These are phyloP conservation scores for Strigamia maritima DNA, from an alignment of 2,888 invertebrate genomes.

Conservation along the genomic window DNA sequence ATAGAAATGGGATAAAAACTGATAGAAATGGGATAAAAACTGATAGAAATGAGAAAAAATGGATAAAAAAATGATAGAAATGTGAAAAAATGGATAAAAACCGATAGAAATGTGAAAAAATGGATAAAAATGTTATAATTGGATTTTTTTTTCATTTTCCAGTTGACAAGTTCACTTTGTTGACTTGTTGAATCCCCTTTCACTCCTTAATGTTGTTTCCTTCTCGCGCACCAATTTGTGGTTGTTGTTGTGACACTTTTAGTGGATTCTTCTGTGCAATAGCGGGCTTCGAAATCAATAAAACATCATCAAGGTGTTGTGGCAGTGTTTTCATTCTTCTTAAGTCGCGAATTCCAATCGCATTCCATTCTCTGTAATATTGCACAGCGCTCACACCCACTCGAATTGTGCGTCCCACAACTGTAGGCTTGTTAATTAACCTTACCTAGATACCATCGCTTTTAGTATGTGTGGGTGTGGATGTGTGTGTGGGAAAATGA, in stretches of 20 bases:
- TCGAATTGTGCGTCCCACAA: neutral
- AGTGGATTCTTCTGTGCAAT: neutral
- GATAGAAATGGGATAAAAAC: too few relatives aligned
- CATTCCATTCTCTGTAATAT: neutral
- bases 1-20: too few relatives aligned
- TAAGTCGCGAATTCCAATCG: neutral
- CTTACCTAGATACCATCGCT: neutral
- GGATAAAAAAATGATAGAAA: too few relatives aligned
- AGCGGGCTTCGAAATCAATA: neutral
- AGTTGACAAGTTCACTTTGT: too few relatives aligned
- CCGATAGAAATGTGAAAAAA: too few relatives aligned
- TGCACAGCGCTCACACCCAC: neutral
- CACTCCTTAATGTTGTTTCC: neutral
- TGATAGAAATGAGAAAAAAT: too few relatives aligned
- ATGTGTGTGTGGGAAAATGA: constrained; percentile 13
- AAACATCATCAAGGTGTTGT: neutral
- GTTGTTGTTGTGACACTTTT: neutral
- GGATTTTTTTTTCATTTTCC: too few relatives aligned
- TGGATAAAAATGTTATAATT: too few relatives aligned
- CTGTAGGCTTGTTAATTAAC: constrained; percentile 1
- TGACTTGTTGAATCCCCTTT: neutral
- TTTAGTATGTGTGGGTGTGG: neutral
- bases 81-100: too few relatives aligned
- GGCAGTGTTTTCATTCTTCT: neutral
- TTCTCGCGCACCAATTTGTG: neutral